These are phyloP conservation scores for Phymanthus crucifer DNA, from an alignment of 92 coral and sea anemone genomes.

Conservation along the genomic window DNA sequence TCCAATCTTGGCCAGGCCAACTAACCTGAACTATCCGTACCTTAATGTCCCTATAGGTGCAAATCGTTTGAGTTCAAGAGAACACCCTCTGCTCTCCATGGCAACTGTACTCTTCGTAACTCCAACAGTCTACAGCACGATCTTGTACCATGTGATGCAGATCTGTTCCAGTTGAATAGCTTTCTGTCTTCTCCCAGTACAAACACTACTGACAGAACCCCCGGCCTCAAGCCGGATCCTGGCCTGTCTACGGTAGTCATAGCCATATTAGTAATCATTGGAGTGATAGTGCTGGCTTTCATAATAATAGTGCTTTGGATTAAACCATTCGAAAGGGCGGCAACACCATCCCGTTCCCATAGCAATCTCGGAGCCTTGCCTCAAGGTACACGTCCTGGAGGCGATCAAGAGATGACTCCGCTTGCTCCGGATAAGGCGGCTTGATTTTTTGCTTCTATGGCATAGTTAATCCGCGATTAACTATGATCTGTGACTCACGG, in stretches of 20 bases:
- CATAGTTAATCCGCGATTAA: no score
- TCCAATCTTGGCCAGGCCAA: neutral
- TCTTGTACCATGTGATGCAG: neutral
- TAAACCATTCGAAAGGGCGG: neutral
- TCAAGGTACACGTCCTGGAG: neutral
- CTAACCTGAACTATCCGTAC: neutral
- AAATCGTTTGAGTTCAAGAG: slow-evolving; percentile 6
- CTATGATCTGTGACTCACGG: no score
- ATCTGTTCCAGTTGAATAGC: neutral
- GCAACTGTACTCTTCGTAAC: slow-evolving; percentile 8
- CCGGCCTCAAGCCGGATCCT: neutral
- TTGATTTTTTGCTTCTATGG: no score
- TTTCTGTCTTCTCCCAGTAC: neutral
- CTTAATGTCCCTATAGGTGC: neutral
- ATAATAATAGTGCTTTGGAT: neutral
- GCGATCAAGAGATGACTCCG: neutral
- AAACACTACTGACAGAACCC: neutral
- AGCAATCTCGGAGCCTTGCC: neutral
- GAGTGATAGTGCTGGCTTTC: neutral
- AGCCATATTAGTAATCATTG: neutral
- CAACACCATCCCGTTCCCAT: neutral
- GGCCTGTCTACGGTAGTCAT: neutral
- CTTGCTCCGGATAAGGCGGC: neutral
- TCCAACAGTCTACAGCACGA: slow-evolving; percentile 3
- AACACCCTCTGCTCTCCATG: neutral